Evolutionary conservation across 2,797 vertebrate species (phyloP).

Genomic region (Adelosebastes latens): DNA sequence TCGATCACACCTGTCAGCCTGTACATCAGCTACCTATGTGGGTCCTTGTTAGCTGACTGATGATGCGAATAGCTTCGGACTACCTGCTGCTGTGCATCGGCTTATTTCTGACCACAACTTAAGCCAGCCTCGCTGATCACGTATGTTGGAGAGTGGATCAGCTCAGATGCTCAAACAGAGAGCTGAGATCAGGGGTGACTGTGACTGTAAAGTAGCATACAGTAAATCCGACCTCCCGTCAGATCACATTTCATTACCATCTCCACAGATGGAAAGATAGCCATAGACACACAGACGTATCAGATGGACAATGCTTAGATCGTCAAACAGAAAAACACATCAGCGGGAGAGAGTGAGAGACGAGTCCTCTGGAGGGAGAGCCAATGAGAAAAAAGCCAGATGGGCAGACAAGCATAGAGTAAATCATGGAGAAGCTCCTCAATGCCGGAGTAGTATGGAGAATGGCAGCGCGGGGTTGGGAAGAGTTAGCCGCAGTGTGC

Average conservation of each 20-base stretch:
- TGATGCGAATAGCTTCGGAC: constrained; percentile 35
- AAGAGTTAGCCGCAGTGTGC: constrained; percentile 69
- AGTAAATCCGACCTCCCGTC: constrained; percentile 61
- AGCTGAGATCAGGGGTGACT: constrained; percentile 41
- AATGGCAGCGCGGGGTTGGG: constrained; percentile 56
- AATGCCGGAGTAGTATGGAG: constrained; percentile 55
- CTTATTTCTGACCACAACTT: constrained; percentile 43
- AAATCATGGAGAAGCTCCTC: constrained; percentile 68
- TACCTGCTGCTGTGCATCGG: constrained; percentile 13
- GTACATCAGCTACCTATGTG: constrained; percentile 38
- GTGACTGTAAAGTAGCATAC: constrained; percentile 38
- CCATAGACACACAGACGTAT: constrained; percentile 57
- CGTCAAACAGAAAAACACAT: constrained; percentile 73
- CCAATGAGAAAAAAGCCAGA: constrained; percentile 44
- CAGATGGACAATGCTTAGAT: constrained; percentile 72
- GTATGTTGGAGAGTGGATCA: constrained; percentile 12
- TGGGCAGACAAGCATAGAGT: constrained; percentile 69
- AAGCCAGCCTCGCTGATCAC: constrained; percentile 21
- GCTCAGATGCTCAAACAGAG: constrained; percentile 32
- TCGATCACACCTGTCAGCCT: constrained; percentile 67
- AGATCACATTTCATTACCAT: constrained; percentile 68
- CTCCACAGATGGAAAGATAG: constrained; percentile 60
- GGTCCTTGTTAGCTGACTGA: constrained; percentile 58
- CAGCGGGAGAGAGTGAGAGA: constrained; percentile 59
- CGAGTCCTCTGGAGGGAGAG: constrained; percentile 53